These are phyloP conservation scores for Danio albolineatus DNA, from an alignment of 2,797 vertebrate genomes.

Conservation along the genomic window DNA sequence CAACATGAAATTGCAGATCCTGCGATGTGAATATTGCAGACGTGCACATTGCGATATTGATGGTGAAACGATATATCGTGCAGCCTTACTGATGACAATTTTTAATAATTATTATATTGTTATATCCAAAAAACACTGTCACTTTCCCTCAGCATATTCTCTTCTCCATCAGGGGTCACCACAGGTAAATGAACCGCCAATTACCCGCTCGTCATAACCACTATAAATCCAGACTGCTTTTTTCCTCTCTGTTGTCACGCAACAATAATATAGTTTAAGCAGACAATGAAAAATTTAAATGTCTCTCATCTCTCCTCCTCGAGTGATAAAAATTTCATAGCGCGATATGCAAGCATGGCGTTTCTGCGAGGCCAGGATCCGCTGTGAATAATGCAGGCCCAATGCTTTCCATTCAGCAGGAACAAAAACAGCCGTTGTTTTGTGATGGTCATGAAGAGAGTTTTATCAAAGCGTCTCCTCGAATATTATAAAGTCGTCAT, in stretches of 20 bases:
- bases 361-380: slow-evolving; percentile 61
- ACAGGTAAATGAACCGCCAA: no score
- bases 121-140: no score
- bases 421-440: slow-evolving; percentile 60
- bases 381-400: slow-evolving; percentile 47
- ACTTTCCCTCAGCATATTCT: no score
- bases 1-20: no score
- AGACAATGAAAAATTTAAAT: slow-evolving; percentile 77
- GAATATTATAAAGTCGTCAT: slow-evolving; percentile 31
- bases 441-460: slow-evolving; percentile 56
- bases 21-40: no score
- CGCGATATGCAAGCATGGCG: slow-evolving; percentile 69
- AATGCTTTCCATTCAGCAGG: slow-evolving; percentile 60
- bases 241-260: slow-evolving; percentile 60
- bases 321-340: slow-evolving; percentile 79
- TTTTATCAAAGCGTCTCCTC: slow-evolving; percentile 37
- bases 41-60: no score
- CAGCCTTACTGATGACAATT: no score
- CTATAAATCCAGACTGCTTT: slow-evolving; percentile 28
- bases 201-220: neutral
- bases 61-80: no score
- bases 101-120: no score
- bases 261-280: slow-evolving; percentile 68
- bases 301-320: slow-evolving; percentile 69
- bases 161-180: no score